These are phyloP conservation scores for Patella vulgata DNA, from an alignment of 1,140 invertebrate genomes.

Conservation along the genomic window DNA sequence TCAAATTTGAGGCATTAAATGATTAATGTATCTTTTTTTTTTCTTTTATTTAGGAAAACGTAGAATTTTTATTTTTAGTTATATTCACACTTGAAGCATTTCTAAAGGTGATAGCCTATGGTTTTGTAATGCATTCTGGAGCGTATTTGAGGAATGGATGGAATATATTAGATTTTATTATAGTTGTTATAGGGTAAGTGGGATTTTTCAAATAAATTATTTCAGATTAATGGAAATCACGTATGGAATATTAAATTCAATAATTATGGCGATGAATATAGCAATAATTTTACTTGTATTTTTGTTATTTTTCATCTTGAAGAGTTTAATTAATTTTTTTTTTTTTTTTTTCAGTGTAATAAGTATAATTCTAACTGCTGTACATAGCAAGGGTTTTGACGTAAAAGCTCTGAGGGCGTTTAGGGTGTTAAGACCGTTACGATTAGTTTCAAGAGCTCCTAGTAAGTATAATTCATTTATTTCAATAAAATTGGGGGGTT, in stretches of 20 bases:
- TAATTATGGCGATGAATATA: no score
- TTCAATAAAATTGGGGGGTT: no score
- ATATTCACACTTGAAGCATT: conserved; percentile 98
- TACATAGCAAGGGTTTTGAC: conserved; percentile 97
- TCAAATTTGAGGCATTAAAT: conserved; percentile 96
- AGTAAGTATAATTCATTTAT: conserved; percentile 44
- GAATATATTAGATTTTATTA: conserved; percentile 99
- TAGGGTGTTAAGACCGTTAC: conserved; percentile 93
- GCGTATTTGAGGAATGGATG: conserved; percentile 98
- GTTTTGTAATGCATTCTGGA: conserved; percentile 94
- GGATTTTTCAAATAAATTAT: no score
- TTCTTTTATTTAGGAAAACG: conserved; percentile 85
- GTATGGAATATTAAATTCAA: no score
- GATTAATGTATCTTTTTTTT: conserved; percentile 2
- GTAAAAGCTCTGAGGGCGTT: conserved; percentile 98
- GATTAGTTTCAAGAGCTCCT: conserved; percentile 91
- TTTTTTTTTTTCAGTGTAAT: conserved; percentile 80
- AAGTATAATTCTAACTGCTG: conserved; percentile 87
- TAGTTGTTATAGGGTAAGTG: conserved; percentile 95
- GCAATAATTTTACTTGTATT: no score
- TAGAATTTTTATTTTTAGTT: conserved; percentile 98
- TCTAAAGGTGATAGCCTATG: conserved; percentile 99
- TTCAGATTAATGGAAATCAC: no score
- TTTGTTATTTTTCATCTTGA: no score
- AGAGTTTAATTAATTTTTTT: no score